Evolutionary conservation across 1,140 invertebrate species (phyloP), one percentile per base, ranked within the genome.

Genomic region (Bradysia coprophila): DNA sequence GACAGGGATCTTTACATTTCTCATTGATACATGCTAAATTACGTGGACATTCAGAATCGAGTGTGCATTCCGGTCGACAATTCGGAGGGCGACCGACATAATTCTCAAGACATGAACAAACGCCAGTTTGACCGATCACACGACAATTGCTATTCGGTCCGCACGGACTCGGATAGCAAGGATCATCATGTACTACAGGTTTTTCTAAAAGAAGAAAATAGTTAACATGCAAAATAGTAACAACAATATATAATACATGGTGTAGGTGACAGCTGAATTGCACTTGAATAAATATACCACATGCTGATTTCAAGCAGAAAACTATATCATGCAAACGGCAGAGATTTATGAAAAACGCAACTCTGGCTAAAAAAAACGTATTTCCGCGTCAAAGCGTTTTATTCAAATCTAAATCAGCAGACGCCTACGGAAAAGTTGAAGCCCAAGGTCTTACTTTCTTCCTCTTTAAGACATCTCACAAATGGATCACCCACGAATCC

Each of bases 101-200:
- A 45, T 75, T 71, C 32, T 71, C 61, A 47, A 73, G 64, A 59
- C 83, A 87, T 48, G 76, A 75, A 54, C 83, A 88, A 43, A 76
- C 71, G 31, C 76, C 72, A 44, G 76, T 78, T 44, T 73, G 71
- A 36, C 73, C 71, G 48, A 74, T 65, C 31, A 73, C 63, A 49
- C 73, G 69, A 60, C 85, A 90, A 53, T 78, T 66, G 11, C 82
- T 79, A 61, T 87, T 82, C 11, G 76, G 71, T 38, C 86, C 86
- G 56, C 85, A 90, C 21, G 83, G 82, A 22, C 77, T 76, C 21
- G 81, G 78, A 37, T 73, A 60, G 54, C 82, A 87, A 33, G 81
- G 72, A 60, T 76, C 71, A 49, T 59, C 58, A 24, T 55, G 61
- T 48, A 56, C 56, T 38, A 48, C 48, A 11, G 62, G 62, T 28